Base-by-base conservation (phyloP, 2,888 invertebrate genomes). In the Agrochola lychnidis region DNA sequence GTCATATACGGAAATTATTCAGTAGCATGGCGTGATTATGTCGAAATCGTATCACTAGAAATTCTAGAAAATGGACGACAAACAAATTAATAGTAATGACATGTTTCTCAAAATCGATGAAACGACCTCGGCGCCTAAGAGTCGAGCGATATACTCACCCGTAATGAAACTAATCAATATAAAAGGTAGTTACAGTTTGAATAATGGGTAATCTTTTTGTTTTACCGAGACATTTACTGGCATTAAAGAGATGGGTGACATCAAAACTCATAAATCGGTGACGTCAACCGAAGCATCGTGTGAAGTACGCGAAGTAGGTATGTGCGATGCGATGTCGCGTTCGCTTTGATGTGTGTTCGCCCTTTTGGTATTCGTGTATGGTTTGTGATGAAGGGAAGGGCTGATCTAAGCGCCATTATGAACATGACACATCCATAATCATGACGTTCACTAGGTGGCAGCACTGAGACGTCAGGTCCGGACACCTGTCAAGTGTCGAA, bases 81-180 rank as follows among this genome's bases (percentile, higher is more conserved):
- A 69, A 53, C 36, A 25, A 62, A 56, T 48, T 48, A 70, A 12
- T 45, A 5, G 7, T 45, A 56, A 75, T 73, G n/a, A 56, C 53
- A 36, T 1, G 19, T 53, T 56, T 56, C 53, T 70, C 19, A 22
- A 78, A 78, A 71, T 64, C 77, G 71, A 71, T 78, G 12, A 51
- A n/a, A 25, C 19, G 78, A 78, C 67, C 62, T 48, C 73, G 70
- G 40, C 22, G 45, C 12, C 22, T 14, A 5, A 16, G 62, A 30
- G n/a, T 36, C 14, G 63, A 22, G 22, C 36, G 42, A 53, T 36
- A 63, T 25, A 48, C 25, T 70, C 36, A n/a, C 36, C 53, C 53
- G 61, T 62, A 51, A 40, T 42, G 30, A 51, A 70, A 51, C 48
- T 25, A 78, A 79, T 73, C 62, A 73, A 67, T 73, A 62, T 30